A percentile compares a stretch with the other conserved stretches of the same genome.
These are phyloP conservation scores for Seriola rivoliana DNA, from an alignment of 2,113 vertebrate genomes.

Conservation along the genomic window DNA sequence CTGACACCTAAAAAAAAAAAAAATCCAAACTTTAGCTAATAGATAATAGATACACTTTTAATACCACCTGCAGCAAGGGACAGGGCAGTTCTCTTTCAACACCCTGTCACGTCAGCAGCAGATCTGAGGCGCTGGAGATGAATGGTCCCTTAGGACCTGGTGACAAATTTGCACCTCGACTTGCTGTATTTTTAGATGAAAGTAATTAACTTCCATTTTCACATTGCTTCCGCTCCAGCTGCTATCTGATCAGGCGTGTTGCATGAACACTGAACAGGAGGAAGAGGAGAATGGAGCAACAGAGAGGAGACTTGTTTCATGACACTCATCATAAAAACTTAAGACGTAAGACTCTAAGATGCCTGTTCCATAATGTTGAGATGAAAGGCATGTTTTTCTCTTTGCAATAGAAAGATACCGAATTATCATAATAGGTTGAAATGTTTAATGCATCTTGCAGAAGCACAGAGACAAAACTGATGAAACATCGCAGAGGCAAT, in stretches of 20 bases:
- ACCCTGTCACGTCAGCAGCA: conserved; percentile 52
- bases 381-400: not conserved
- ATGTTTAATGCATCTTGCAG: not conserved
- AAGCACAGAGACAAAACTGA: not conserved
- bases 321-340: not conserved
- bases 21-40: conserved; percentile 27
- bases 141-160: conserved; percentile 36
- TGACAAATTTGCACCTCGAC: conserved; percentile 55
- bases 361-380: not conserved
- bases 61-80: conserved; percentile 7
- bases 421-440: conserved; percentile 8
- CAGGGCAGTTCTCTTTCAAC: conserved; percentile 44
- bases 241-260: conserved; percentile 35
- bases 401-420: not conserved
- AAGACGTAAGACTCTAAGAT: conserved; percentile 9
- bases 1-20: conserved; percentile 87
- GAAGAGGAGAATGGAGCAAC: conserved; percentile 13
- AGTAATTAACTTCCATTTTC: conserved; percentile 76
- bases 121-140: conserved; percentile 37
- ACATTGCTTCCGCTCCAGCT: conserved; percentile 61
- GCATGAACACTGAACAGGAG: conserved; percentile 9
- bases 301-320: conserved; percentile 14
- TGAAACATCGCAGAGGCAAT: not conserved
- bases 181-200: conserved; percentile 79
- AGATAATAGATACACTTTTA: conserved; percentile 46